These are phyloP conservation scores for Selenia dentaria DNA, from an alignment of 2,888 invertebrate genomes.

Conservation along the genomic window DNA sequence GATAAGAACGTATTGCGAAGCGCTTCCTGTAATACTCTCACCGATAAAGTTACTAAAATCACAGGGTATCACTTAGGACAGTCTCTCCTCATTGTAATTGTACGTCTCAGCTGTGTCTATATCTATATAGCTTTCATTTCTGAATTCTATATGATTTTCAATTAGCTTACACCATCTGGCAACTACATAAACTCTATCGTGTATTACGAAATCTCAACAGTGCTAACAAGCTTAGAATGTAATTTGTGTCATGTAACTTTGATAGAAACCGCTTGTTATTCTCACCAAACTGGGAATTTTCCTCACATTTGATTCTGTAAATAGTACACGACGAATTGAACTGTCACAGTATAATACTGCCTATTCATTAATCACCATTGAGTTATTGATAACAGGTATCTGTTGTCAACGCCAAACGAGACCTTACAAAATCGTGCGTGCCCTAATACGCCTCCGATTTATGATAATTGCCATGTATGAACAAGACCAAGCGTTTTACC, in stretches of 20 bases:
- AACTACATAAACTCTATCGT: slow-evolving; percentile 27
- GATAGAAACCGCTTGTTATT: slow-evolving; percentile 32
- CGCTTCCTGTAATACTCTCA: not conserved
- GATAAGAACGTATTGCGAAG: slow-evolving; percentile 13
- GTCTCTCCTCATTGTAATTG: too few relatives aligned
- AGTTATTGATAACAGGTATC: slow-evolving; percentile 51
- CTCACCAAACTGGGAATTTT: slow-evolving; percentile 32
- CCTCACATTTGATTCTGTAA: slow-evolving; percentile 24
- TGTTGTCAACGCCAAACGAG: slow-evolving; percentile 40
- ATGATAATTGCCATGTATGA: slow-evolving; percentile 37
- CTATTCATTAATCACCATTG: slow-evolving; percentile 57
- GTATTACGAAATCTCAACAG: slow-evolving; percentile 28
- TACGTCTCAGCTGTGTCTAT: too few relatives aligned
- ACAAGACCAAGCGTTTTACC: slow-evolving; percentile 29
- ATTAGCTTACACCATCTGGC: slow-evolving; percentile 11
- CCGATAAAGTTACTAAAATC: too few relatives aligned
- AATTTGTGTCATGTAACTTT: slow-evolving; percentile 36
- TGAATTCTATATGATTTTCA: slow-evolving; percentile 3
- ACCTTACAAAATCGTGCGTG: slow-evolving; percentile 46
- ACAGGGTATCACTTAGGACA: too few relatives aligned
- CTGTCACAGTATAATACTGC: slow-evolving; percentile 45
- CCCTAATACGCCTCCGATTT: slow-evolving; percentile 35
- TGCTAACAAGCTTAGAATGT: slow-evolving; percentile 35
- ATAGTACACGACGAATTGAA: slow-evolving; percentile 39
- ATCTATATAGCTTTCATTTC: not conserved